Conservation (phyloP, 2,797 vertebrate genomes). For the Enteromius fasciolatus region DNA sequence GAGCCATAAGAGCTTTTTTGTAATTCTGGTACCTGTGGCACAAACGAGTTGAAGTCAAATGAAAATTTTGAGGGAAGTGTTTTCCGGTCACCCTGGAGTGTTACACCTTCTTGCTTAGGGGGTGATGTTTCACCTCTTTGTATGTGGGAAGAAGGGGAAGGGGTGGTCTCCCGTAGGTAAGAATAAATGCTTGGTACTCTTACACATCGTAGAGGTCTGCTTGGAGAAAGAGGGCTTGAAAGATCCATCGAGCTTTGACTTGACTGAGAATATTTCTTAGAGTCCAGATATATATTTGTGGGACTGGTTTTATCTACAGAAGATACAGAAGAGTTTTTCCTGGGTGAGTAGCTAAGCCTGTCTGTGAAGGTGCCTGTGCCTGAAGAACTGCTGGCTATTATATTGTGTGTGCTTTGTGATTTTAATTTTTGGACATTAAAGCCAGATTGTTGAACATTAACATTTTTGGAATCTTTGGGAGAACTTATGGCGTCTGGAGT, state of each 20-base stretch:
- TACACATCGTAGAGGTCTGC: conserved; percentile 51
- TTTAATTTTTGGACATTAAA: conserved; percentile 1
- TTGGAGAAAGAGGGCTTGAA: conserved; percentile 52
- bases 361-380: conserved; percentile 56
- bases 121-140: conserved; percentile 47
- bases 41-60: conserved; percentile 56
- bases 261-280: conserved; percentile 46
- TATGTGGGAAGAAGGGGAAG: conserved; percentile 15
- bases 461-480: conserved; percentile 31
- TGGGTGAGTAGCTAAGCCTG: conserved; percentile 57
- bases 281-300: conserved; percentile 66
- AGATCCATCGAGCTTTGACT: conserved; percentile 45
- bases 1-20: conserved; percentile 44
- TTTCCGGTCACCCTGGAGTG: conserved; percentile 15
- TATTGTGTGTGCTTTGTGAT: conserved; percentile 23
- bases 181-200: conserved; percentile 69
- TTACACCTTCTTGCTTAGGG: conserved; percentile 11
- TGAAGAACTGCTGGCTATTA: conserved; percentile 23
- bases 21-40: conserved; percentile 26
- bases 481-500: conserved; percentile 17
- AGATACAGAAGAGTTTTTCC: conserved; percentile 49
- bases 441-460: conserved; percentile 9
- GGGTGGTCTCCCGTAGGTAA: conserved; percentile 64
- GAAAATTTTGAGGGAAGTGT: conserved; percentile 41
- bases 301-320: conserved; percentile 56